These are phyloP conservation scores for Sphaerophoria rueppellii DNA, from an alignment of 2,888 invertebrate genomes.

Conservation along the genomic window DNA sequence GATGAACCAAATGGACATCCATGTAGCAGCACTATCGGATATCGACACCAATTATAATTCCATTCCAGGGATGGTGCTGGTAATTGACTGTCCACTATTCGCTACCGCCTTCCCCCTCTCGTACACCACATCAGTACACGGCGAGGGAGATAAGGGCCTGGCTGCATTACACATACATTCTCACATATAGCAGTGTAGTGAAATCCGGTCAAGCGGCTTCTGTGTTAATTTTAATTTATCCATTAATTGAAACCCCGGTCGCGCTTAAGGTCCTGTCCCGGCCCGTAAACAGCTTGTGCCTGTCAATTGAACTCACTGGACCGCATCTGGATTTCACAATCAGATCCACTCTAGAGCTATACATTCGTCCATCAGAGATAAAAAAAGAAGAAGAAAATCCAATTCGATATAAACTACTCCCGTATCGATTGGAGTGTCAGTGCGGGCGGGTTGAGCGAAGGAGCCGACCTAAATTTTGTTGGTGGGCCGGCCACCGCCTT, in stretches of 20 bases:
- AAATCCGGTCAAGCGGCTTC: conserved; percentile 58
- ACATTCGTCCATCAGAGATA: conserved; percentile 50
- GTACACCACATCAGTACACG: conserved; percentile 41
- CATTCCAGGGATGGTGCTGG: conserved; percentile 47
- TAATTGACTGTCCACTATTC: conserved; percentile 56
- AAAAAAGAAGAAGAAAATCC: conserved; percentile 56
- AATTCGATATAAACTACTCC: conserved; percentile 70
- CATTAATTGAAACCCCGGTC: conserved; percentile 72
- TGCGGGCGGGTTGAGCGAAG: not conserved
- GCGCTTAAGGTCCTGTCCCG: conserved; percentile 29
- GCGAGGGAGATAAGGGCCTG: conserved; percentile 49
- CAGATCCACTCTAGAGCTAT: conserved; percentile 63
- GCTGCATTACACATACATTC: conserved; percentile 7
- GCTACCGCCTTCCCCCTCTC: not conserved
- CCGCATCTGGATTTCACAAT: conserved; percentile 61
- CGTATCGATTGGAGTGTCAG: conserved; percentile 12
- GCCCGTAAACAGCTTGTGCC: conserved; percentile 24
- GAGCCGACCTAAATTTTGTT: conserved; percentile 50
- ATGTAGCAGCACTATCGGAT: conserved; percentile 66
- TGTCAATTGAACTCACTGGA: conserved; percentile 55
- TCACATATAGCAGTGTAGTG: not conserved
- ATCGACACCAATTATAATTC: conserved; percentile 73
- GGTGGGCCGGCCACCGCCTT: conserved; percentile 42
- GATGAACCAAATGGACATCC: conserved; percentile 52
- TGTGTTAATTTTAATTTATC: conserved; percentile 73